Conservation (phyloP, 2,113 vertebrate species). For the Percina caprodes region DNA sequence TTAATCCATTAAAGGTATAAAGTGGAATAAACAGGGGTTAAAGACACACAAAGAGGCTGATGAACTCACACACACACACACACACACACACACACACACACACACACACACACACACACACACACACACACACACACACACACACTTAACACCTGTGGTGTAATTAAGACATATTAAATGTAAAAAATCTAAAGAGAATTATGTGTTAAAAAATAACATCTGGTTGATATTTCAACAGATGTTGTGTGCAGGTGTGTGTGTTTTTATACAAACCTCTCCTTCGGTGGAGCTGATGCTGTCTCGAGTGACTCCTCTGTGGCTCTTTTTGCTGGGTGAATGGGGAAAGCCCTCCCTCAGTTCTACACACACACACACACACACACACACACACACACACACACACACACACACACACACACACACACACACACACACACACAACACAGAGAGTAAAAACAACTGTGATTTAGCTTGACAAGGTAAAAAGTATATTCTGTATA, state of each 20-base stretch:
- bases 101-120: background rate
- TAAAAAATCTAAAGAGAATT: conserved; percentile 29
- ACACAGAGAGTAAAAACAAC: background rate
- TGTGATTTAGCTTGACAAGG: background rate
- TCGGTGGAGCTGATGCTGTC: conserved; percentile 90
- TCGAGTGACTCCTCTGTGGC: conserved; percentile 80
- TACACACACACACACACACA: conserved; percentile 38
- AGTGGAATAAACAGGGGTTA: conserved; percentile 44
- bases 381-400: too few relatives aligned
- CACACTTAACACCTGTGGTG: conserved; percentile 31
- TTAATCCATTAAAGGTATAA: conserved; percentile 65
- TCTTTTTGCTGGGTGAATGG: conserved; percentile 81
- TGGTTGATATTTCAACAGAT: conserved; percentile 27
- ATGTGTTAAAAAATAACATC: conserved; percentile 12
- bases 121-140: too few relatives aligned
- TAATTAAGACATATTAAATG: conserved; percentile 30
- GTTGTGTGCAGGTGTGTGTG: conserved; percentile 53
- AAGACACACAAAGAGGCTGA: conserved; percentile 33
- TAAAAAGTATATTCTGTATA: background rate
- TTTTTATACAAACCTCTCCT: conserved; percentile 87
- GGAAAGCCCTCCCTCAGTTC: conserved; percentile 53
- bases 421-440: conserved; percentile 3
- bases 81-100: background rate
- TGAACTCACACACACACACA: conserved; percentile 1
- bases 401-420: conserved; percentile 13